Evolutionary conservation across 2,888 invertebrate genomes (phyloP).

Genomic region (Apodemia zela): DNA sequence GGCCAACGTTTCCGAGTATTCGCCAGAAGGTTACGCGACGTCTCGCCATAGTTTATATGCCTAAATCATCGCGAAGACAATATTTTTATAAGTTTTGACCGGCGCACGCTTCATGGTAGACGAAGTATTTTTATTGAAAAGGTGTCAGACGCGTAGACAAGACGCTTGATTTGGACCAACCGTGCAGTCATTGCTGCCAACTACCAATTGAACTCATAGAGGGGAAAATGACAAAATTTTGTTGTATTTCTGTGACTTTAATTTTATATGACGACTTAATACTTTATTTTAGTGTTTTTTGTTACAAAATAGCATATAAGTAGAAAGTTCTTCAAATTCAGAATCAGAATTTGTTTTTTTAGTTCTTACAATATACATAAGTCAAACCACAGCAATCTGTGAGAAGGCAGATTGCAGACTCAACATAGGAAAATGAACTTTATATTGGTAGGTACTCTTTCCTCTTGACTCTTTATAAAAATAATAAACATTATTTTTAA

Average conservation of each 20-base stretch:
- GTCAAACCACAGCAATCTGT: too few relatives aligned
- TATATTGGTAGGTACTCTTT: too few relatives aligned
- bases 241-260: background rate
- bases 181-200: background rate
- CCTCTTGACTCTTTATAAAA: too few relatives aligned
- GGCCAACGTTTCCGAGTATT: slow-evolving; percentile 75
- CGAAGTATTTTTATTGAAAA: slow-evolving; percentile 11
- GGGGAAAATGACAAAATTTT: background rate
- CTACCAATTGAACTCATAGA: background rate
- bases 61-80: slow-evolving; percentile 70
- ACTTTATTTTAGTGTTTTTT: background rate
- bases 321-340: too few relatives aligned
- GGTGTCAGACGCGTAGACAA: slow-evolving; percentile 6
- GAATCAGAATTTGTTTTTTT: too few relatives aligned
- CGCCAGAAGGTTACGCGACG: slow-evolving; percentile 75
- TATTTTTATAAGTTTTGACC: slow-evolving; percentile 43
- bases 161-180: slow-evolving; percentile 1
- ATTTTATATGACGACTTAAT: background rate
- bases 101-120: slow-evolving; percentile 9
- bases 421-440: too few relatives aligned
- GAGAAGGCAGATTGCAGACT: too few relatives aligned
- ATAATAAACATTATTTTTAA: too few relatives aligned
- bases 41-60: slow-evolving; percentile 71
- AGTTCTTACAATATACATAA: too few relatives aligned
- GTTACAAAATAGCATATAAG: too few relatives aligned